phyloP scores from a whole-genome alignment of 2,888 invertebrate species.

The Metallyticus violacea region DNA sequence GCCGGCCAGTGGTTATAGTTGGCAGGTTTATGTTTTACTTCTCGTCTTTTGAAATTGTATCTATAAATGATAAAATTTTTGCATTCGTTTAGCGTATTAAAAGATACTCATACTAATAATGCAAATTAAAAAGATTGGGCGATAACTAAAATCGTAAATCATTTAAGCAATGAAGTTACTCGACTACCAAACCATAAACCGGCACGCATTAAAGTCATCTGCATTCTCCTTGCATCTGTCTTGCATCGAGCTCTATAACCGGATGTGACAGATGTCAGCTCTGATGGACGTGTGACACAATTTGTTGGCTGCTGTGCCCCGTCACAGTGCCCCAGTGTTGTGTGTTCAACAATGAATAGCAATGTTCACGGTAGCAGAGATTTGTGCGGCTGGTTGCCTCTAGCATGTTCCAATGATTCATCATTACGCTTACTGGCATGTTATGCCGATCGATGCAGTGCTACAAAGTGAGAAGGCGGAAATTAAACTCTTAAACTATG shows the following conservation, averaged over 20 bases:
- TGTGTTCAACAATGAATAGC: background rate
- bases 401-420: background rate
- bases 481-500: background rate
- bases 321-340: too few species aligned
- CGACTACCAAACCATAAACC: background rate
- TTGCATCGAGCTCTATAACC: background rate
- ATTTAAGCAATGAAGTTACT: too few species aligned
- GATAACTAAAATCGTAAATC: too few species aligned
- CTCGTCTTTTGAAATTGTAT: too few species aligned
- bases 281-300: background rate
- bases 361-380: background rate
- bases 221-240: background rate
- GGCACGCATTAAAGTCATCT: background rate
- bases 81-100: too few species aligned
- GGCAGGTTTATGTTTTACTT: too few species aligned
- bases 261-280: background rate
- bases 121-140: too few species aligned
- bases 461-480: background rate
- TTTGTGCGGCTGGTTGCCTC: background rate
- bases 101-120: too few species aligned
- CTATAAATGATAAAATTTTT: too few species aligned
- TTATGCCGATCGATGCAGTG: background rate
- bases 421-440: background rate
- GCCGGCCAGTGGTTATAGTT: too few species aligned
- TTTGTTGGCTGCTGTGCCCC: too few species aligned